Evolutionary conservation across 2,888 invertebrate genomes (phyloP).

Genomic region (Tupiocoris notatus): DNA sequence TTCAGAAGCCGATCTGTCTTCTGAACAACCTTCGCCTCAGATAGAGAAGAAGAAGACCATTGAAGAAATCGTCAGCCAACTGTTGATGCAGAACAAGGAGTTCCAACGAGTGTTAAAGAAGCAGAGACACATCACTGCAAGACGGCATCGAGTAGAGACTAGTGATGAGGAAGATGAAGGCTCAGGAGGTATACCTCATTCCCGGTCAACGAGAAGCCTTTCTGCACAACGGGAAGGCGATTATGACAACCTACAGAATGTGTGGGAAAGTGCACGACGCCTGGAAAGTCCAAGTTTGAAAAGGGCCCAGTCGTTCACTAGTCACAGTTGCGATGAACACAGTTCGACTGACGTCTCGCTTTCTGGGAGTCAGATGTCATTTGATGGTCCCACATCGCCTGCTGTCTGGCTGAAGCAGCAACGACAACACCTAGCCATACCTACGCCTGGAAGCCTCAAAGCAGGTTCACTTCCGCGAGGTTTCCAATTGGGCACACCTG

Average conservation of each 20-base stretch:
- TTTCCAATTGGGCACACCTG: conserved; percentile 63
- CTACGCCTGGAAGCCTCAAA: conserved; percentile 63
- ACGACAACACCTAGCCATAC: conserved; percentile 63
- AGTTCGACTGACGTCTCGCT: conserved; percentile 47
- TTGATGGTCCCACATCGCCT: conserved; percentile 62
- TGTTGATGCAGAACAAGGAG: conserved; percentile 78
- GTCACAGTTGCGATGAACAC: conserved; percentile 49
- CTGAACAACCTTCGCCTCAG: conserved; percentile 43
- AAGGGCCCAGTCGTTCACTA: conserved; percentile 52
- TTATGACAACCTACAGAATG: conserved; percentile 49
- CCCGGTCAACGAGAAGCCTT: conserved; percentile 46
- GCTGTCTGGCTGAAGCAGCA: conserved; percentile 72
- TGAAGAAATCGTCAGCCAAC: conserved; percentile 77
- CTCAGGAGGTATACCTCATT: conserved; percentile 28
- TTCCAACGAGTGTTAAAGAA: conserved; percentile 76
- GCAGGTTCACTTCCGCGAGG: conserved; percentile 76
- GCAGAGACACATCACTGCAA: conserved; percentile 62
- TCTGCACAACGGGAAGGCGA: conserved; percentile 47
- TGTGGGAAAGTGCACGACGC: conserved; percentile 46
- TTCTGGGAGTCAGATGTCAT: conserved; percentile 48
- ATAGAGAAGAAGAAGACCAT: conserved; percentile 60
- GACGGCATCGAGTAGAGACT: conserved; percentile 54
- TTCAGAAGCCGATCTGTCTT: conserved; percentile 49
- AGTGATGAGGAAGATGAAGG: conserved; percentile 49
- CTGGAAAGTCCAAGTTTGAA: conserved; percentile 50